Percentiles rank a stretch among this genome's conserved stretches.
Conservation (phyloP, 1,140 invertebrate species). For the Heterodera schachtii region DNA sequence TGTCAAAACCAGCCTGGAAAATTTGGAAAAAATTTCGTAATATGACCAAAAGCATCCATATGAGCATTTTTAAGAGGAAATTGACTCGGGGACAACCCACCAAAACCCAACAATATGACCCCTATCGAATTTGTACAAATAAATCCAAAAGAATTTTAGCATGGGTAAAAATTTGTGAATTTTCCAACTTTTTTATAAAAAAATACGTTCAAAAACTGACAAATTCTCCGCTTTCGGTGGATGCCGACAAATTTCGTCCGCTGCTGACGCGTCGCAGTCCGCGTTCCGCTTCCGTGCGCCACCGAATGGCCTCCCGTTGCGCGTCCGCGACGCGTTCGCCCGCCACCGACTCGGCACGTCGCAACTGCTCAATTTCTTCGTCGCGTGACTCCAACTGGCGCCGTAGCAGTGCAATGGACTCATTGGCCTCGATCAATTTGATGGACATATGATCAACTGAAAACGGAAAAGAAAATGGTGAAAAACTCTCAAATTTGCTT, state of each 20-base stretch:
- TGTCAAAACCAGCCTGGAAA: constrained; percentile 28
- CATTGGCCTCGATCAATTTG: constrained; percentile 28
- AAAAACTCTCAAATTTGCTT: no score
- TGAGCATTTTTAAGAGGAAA: not conserved
- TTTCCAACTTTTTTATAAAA: no score
- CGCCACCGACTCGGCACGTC: not conserved
- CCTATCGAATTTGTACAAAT: no score
- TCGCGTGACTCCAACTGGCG: constrained; percentile 4
- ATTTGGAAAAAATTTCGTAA: not conserved
- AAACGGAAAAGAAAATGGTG: not conserved
- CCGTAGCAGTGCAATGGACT: not conserved
- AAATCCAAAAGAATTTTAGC: no score
- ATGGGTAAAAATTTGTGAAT: no score
- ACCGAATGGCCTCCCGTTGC: not conserved
- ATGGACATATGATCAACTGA: constrained; percentile 5
- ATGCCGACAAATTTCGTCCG: not conserved
- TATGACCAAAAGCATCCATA: not conserved
- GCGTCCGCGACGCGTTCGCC: constrained; percentile 17
- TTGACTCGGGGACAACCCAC: no score
- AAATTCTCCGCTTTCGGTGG: not conserved
- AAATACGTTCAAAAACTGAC: no score
- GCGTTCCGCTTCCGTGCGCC: constrained; percentile 15
- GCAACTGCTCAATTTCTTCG: constrained; percentile 24
- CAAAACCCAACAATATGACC: no score
- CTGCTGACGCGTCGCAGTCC: constrained; percentile 6